Evolutionary conservation across 35 echinoderm and acorn worm species (phyloP), one percentile per base, ranked within the genome.

Genomic region (Heliocidaris tuberculata): DNA sequence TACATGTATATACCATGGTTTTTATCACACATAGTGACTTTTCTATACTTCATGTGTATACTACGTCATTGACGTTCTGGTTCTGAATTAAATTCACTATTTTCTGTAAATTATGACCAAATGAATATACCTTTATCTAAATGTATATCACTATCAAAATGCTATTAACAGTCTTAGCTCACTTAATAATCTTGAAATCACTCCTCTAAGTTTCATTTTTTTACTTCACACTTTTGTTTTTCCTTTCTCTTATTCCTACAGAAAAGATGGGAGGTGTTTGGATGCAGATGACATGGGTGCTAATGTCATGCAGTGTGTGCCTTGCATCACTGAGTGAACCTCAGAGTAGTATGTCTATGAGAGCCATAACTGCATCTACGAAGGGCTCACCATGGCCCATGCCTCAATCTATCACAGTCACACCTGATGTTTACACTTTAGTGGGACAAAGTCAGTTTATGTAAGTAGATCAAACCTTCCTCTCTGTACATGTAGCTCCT

Each of bases 361-460:
- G n/a, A 17, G 49, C 93, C 48, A 95, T 95, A 0, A 50, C 92
- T 31, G 31, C 93, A 10, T 85, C 94, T 65, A 90, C 93, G 1
- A 85, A 93, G 24, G 97, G 97, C 10, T 92, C 96, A 49, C 96
- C 96, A 13, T 98, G 97, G 97, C 97, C 97, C 31, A 71, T 96
- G 90, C 97, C 97, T 1, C 96, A 95, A 49, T 49, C 59, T 5
- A 90, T 98, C 1, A 60, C 31, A 30, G 92, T 94, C 21, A 94
- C 94, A 21, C 16, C 65, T 29, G 94, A 95, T 86, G 92, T 93
- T 61, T 94, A 96, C 31, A 27, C 31, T 32, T 47, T 35, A 29
- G 49, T 27, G 16, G 19, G 13, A 95, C 31, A 47, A 16, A 65
- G 8, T 59, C 30, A 29, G 31, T 31, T 93, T 19, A 78, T n/a